phyloP scores from a whole-genome alignment of 2,113 vertebrate species.

The Athene cunicularia region DNA sequence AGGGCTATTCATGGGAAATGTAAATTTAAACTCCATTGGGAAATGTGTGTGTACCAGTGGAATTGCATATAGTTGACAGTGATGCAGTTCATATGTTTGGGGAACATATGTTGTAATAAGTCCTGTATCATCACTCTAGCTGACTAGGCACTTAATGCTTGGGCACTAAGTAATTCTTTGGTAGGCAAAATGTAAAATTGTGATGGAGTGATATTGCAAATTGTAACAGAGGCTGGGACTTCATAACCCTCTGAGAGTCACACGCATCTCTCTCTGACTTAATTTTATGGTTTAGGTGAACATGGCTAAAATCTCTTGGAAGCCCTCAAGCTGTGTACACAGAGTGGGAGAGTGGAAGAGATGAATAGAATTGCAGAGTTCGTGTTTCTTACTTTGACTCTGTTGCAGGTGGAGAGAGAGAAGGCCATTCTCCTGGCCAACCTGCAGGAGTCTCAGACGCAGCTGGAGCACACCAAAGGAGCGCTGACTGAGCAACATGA shows the following conservation, averaged over 20 bases:
- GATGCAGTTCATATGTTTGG: not conserved
- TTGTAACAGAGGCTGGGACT: not conserved
- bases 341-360: not conserved
- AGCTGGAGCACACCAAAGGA: constrained; percentile 95
- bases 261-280: fast-evolving
- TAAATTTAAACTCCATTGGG: not conserved
- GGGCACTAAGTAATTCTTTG: not conserved
- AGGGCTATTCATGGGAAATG: not conserved
- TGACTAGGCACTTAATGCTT: not conserved
- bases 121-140: not conserved
- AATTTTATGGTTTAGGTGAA: not conserved
- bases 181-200: not conserved
- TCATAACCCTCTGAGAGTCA: not conserved
- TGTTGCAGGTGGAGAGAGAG: constrained; percentile 90
- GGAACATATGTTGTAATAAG: not conserved
- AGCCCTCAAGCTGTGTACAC: not conserved
- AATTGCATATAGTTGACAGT: not conserved
- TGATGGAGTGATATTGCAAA: not conserved
- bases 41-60: not conserved
- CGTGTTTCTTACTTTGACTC: not conserved
- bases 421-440: constrained; percentile 90
- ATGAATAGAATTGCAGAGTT: not conserved
- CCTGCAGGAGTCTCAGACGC: constrained; percentile 93
- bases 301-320: not conserved
- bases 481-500: constrained; percentile 92